A percentile compares a stretch with the other conserved stretches of the same genome.
Conservation (phyloP, 2,113 vertebrate genomes). For the Aspidoscelis tigris region DNA sequence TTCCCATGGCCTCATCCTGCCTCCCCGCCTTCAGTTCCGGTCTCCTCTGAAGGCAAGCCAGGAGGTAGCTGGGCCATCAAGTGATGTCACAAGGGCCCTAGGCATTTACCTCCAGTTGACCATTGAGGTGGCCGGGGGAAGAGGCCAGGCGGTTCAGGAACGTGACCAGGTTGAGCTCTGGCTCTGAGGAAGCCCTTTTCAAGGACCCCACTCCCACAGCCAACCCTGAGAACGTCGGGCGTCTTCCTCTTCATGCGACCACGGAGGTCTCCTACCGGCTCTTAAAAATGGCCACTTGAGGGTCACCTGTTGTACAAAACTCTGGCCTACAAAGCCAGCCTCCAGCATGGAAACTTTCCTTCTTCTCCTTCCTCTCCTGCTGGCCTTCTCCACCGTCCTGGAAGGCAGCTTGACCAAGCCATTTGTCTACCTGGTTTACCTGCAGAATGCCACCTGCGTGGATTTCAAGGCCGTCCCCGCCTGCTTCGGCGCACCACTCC, state of each 20-base stretch:
- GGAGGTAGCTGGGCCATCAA: not conserved
- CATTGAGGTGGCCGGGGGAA: not conserved
- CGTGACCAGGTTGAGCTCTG: not conserved
- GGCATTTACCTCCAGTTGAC: not conserved
- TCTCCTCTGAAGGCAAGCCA: not conserved
- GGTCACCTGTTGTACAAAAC: not conserved
- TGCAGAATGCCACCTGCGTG: conserved; percentile 58
- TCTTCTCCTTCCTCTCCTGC: not conserved
- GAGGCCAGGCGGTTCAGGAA: not conserved
- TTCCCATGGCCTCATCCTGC: not conserved
- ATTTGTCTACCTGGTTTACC: conserved; percentile 37
- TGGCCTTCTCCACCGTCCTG: not conserved
- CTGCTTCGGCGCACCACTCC: conserved; percentile 77
- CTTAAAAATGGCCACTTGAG: conserved; percentile 25
- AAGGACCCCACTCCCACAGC: too few species aligned
- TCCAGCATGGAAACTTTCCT: not conserved
- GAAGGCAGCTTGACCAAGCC: conserved; percentile 11
- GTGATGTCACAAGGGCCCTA: conserved; percentile 37
- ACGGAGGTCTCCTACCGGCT: not conserved
- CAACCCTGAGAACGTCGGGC: too few species aligned
- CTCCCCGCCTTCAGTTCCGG: too few species aligned
- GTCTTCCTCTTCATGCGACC: not conserved
- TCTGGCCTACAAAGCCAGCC: not conserved
- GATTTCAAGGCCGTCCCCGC: conserved; percentile 80
- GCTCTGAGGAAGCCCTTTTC: not conserved